Conservation (phyloP, 2,113 vertebrate genomes). For the Montifringilla adamsi region DNA sequence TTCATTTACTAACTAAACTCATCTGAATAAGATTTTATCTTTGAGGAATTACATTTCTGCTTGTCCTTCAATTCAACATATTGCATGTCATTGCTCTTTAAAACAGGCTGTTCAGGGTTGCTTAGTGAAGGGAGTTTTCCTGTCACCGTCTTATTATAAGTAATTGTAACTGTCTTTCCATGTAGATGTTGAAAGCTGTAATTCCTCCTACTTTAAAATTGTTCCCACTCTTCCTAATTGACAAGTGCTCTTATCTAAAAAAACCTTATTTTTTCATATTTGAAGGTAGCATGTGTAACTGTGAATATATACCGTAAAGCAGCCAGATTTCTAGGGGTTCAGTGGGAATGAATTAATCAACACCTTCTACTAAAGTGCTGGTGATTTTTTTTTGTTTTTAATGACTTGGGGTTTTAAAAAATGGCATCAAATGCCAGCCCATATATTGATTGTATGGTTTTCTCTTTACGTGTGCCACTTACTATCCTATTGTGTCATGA, state of each 20-base stretch:
- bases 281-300: not conserved
- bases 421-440: not conserved
- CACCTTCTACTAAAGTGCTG: not conserved
- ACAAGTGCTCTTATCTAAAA: conserved; percentile 26
- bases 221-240: conserved; percentile 30
- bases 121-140: conserved; percentile 24
- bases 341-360: not conserved
- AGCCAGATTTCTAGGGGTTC: not conserved
- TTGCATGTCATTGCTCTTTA: not conserved
- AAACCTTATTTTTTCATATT: not conserved
- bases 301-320: not conserved
- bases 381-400: not conserved
- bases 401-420: not conserved
- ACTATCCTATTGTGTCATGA: not conserved
- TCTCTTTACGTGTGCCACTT: not conserved
- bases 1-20: not conserved
- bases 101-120: not conserved
- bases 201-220: conserved; percentile 9
- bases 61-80: conserved; percentile 7
- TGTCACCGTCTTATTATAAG: conserved; percentile 19
- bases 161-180: conserved; percentile 34
- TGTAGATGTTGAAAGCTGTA: conserved; percentile 14
- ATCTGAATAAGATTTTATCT: not conserved
- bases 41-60: not conserved
- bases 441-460: not conserved